Base-by-base conservation (phyloP, 1,140 invertebrate genomes). In the Macrotrachela quadricornifera region DNA sequence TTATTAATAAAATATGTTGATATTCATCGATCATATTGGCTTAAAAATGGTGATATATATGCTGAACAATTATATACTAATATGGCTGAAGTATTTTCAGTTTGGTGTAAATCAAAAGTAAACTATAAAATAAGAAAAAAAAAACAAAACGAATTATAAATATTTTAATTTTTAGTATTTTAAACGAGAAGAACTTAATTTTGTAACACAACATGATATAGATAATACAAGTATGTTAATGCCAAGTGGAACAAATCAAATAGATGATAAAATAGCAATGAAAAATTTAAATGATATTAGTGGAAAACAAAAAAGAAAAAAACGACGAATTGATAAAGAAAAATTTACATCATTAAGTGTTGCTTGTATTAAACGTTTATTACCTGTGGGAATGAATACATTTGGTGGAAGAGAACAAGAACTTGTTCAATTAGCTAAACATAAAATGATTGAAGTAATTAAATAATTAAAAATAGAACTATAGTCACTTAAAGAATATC, bases 1-100 rank as follows among this genome's bases (percentile, higher is more conserved):
- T 74, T 99, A 11, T 75, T 99, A 0, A 97, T 99, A 61, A 97
- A 97, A 66, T 99, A 96, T 63, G 91, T 96, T 0, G 94, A 99
- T 69, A 72, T 96, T 45, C 92, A 75, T 58, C 64, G 69, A 30
- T 65, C 67, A 37, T 61, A 64, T 30, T 71, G 70, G 70, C 58
- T 72, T 38, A 71, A 69, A 57, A 60, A 65, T 46, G 66, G 67
- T 10, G 60, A 60, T 11, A 50, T 56, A n/a, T 63, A 67, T 36
- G 64, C 69, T 42, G 70, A 70, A 54, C 57, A 66, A 50, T 61
- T 72, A 13, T 72, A 67, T 57, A 61, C 59, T 8, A 62, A 64
- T 57, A 63, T 71, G 11, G 67, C 70, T 13, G 64, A 70, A 40
- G 65, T 71, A 37, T 71, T 99, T 70, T 92, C 94, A 60, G 85